phyloP scores from a whole-genome alignment of 2,797 vertebrate genomes.

The Luscinia luscinia region DNA sequence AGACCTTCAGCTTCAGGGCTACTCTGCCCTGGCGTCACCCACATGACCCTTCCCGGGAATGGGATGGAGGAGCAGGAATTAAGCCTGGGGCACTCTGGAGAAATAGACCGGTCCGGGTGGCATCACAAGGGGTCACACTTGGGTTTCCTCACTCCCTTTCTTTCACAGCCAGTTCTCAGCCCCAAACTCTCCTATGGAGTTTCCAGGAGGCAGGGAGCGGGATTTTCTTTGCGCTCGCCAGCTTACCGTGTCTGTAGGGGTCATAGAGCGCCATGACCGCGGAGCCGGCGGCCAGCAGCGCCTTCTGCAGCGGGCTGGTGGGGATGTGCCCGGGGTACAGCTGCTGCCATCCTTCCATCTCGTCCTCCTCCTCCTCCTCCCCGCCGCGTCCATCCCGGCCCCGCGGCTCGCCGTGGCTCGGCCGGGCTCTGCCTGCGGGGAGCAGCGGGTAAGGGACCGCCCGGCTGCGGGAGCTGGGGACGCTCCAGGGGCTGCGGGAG shows the following conservation, averaged over 20 bases:
- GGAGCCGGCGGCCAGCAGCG: constrained; percentile 87
- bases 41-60: background rate
- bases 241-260: constrained; percentile 94
- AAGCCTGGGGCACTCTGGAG: background rate
- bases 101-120: background rate
- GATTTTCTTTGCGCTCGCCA: background rate
- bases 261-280: constrained; percentile 86
- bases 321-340: constrained; percentile 91
- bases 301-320: constrained; percentile 87
- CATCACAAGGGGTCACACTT: background rate
- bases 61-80: background rate
- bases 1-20: background rate
- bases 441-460: background rate
- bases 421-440: background rate
- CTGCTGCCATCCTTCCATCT: background rate
- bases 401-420: background rate
- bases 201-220: background rate
- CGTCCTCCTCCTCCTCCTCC: background rate
- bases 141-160: background rate
- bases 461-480: background rate
- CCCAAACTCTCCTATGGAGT: background rate
- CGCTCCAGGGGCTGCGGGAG: background rate
- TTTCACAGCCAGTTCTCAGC: background rate
- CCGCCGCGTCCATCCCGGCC: background rate
- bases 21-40: background rate